Base-by-base conservation (phyloP, 1,140 invertebrate genomes). In the Aphelinus certus region DNA sequence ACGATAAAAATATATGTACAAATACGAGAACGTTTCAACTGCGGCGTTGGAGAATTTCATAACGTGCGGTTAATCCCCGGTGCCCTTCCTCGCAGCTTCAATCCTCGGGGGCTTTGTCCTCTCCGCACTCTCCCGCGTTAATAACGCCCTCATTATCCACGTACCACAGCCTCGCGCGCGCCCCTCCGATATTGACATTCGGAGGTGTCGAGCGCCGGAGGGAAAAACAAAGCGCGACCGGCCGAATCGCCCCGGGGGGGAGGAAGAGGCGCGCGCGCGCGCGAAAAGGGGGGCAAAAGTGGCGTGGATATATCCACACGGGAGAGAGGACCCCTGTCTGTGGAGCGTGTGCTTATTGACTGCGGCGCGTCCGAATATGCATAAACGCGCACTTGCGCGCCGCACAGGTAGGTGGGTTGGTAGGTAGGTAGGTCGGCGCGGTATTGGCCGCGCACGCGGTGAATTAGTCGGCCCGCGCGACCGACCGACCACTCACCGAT, bases 261-360 rank as follows among this genome's bases (percentile, higher is more conserved):
- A 72, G 71, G 76, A 76, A 70, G 73, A 75, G 71, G 63, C 26
- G 58, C 47, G 53, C 43, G 53, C 48, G 64, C 56, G 26, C 61
- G 61, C 7, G 71, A 65, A 64, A 69, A 47, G 53, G 76, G 74
- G 76, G 76, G 73, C 64, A 66, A 69, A 76, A 67, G 56, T 64
- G 70, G 77, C 73, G 75, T 45, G 51, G 49, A 73, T 76, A 80
- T 75, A 78, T 63, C 69, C 72, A 46, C 71, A 9, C 62, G 26
- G 61, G 64, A 66, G 53, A 53, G 73, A 83, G 10, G 49, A 66
- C 86, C 86, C 86, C 86, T 87, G 72, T 84, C 84, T 85, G 78
- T 87, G 76, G 82, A 87, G 86, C 86, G 85, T 87, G 81, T 79
- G 73, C 82, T 84, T 82, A 87, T 87, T 81, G 82, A 79, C 76